Base-by-base conservation (phyloP, 2,888 invertebrate species). In the Prosapia bicincta region DNA sequence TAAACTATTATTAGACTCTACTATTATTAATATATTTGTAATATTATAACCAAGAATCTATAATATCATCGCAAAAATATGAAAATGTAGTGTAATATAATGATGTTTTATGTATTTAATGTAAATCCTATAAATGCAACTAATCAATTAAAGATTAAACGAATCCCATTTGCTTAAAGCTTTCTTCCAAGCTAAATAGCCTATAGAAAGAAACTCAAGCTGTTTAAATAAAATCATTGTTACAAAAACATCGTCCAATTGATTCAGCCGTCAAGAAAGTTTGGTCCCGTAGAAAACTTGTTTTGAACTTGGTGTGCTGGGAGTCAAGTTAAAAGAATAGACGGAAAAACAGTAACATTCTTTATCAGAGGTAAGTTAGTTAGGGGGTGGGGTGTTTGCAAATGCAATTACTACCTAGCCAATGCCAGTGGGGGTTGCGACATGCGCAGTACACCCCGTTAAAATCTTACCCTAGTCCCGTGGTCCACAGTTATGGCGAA, bases 311-410 rank as follows among this genome's bases (percentile, higher is more conserved):
- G 1, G 38, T 13, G 28, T 28, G 38, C 10, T 13, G 38, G 38
- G 15, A 54, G 20, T 20, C 54, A 20, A 54, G 54, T 54, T 54
- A 20, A 54, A 54, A 20, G 20, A 54, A 54, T 20, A 54, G 54
- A 20, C 54, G 54, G 38, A 13, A 54, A 38, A 54, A 54, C 54
- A 54, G 54, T 54, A 54, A 9, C 54, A 54, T 54, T 54, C 54
- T 54, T 54, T 54, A 54, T 54, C 54, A n/a, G 54, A 54, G 54
- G 54, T 54, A 54, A 54, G 54, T 54, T 54, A 54, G 54, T 54
- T 54, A 54, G 54, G 54, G 54, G 54, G 13, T 6, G 3, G 54
- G 54, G 3, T 54, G 54, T 54, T 54, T 54, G 54, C 54, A 54
- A 54, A 54, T 54, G 54, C 54, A 54, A 54, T 54, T 54, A 54